These are phyloP conservation scores for Bubo bubo DNA, from an alignment of 2,113 vertebrate genomes.

Conservation along the genomic window DNA sequence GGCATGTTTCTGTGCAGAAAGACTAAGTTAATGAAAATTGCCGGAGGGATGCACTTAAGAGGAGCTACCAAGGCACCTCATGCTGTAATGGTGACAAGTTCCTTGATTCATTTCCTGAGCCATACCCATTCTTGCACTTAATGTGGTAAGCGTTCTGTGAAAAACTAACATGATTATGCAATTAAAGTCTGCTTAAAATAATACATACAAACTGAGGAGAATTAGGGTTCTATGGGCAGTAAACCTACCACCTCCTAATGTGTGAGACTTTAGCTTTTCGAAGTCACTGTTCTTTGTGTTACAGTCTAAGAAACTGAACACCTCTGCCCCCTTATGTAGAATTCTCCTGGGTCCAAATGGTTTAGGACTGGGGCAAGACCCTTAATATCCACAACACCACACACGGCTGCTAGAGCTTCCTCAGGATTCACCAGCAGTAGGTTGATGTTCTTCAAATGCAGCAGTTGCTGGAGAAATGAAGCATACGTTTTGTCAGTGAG, in stretches of 20 bases:
- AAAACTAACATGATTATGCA: constrained; percentile 40
- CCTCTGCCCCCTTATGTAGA: not conserved
- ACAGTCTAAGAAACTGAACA: not conserved
- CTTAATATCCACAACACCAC: not conserved
- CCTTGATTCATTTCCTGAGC: constrained; percentile 31
- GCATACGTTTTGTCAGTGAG: not conserved
- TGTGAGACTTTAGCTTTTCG: not conserved
- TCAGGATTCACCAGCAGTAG: not conserved
- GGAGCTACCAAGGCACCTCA: not conserved
- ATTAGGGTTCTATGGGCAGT: not conserved
- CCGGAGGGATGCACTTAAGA: constrained; percentile 43
- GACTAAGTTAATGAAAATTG: constrained; percentile 43
- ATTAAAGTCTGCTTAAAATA: constrained; percentile 39
- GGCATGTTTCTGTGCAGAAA: constrained; percentile 27
- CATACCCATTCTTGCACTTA: constrained; percentile 14
- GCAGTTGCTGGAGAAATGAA: not conserved
- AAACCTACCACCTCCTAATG: not conserved
- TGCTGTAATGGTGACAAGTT: constrained; percentile 16
- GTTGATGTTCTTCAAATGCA: not conserved
- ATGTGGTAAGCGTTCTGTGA: constrained; percentile 20
- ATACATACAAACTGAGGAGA: not conserved
- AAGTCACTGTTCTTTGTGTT: not conserved
- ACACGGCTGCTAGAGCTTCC: not conserved
- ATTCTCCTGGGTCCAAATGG: not conserved
- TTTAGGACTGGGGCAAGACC: not conserved